Evolutionary conservation across 2,797 vertebrate species (phyloP).

Genomic region (Pseudochromis fuscus): DNA sequence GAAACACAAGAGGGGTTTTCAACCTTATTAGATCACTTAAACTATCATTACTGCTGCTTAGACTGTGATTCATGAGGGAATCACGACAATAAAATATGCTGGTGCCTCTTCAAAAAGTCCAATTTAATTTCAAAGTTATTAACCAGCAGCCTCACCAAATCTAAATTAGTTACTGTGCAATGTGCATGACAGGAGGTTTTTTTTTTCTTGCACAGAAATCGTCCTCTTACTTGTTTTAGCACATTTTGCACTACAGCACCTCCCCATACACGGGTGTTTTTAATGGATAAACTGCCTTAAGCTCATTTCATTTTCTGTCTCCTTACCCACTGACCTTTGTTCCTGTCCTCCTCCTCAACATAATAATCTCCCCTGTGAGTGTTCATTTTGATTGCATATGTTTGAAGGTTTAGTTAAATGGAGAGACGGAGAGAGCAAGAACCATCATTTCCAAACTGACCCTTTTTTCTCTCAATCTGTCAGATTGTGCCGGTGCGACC

Average conservation of each 20-base stretch:
- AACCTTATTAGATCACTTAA: conserved; percentile 38
- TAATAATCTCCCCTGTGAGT: conserved; percentile 47
- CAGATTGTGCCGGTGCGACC: conserved; percentile 51
- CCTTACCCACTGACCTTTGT: conserved; percentile 57
- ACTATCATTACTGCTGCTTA: conserved; percentile 12
- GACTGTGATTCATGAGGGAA: conserved; percentile 17
- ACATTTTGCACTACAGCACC: conserved; percentile 1
- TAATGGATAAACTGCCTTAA: conserved; percentile 41
- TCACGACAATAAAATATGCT: conserved; percentile 15
- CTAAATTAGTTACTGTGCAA: conserved; percentile 4
- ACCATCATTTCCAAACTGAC: conserved; percentile 48
- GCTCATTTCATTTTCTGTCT: conserved; percentile 43
- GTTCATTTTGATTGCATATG: conserved; percentile 42
- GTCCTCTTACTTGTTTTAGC: conserved; percentile 14
- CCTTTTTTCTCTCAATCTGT: conserved; percentile 37
- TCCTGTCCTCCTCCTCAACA: conserved; percentile 11
- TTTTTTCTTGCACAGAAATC: conserved; percentile 10
- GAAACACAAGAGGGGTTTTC: conserved; percentile 31
- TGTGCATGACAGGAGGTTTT: neutral
- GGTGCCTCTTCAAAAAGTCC: conserved; percentile 20
- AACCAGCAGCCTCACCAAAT: neutral
- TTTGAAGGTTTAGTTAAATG: conserved; percentile 27
- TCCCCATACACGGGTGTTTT: conserved; percentile 6
- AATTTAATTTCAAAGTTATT: conserved; percentile 23
- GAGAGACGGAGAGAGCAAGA: neutral